Conservation (phyloP, 2,888 invertebrate genomes). For the Cepaea hortensis region DNA sequence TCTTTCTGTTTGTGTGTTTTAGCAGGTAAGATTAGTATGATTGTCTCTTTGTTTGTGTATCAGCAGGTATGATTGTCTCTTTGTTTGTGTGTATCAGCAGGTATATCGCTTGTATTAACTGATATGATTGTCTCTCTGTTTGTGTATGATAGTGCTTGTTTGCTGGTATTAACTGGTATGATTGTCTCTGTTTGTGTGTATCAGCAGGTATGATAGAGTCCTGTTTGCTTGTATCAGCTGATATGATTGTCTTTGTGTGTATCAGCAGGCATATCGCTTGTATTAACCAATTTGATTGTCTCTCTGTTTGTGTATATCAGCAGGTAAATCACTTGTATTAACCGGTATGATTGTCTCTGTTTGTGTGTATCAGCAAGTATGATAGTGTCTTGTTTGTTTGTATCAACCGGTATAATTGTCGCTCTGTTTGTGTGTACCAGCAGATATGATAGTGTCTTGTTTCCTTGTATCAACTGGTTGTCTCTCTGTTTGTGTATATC, state of each 20-base stretch:
- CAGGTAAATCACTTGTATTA: constrained; percentile 49
- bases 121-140: constrained; percentile 53
- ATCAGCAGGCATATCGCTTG: neutral
- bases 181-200: no score
- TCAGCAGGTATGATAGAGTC: constrained; percentile 76
- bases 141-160: neutral
- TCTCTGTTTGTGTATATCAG: constrained; percentile 39
- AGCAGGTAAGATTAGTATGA: neutral
- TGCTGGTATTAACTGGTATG: no score
- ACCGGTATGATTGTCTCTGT: constrained; percentile 76
- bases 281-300: no score
- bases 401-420: constrained; percentile 61
- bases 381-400: constrained; percentile 31
- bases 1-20: neutral
- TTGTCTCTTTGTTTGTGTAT: neutral
- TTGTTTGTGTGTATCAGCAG: no score
- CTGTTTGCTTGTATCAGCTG: constrained; percentile 71
- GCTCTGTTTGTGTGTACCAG: neutral
- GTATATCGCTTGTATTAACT: constrained; percentile 47
- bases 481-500: constrained; percentile 51
- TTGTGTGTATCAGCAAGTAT: constrained; percentile 71
- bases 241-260: constrained; percentile 54
- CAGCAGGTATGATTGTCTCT: neutral
- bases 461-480: neutral
- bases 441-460: neutral